Conservation (phyloP, 2,113 vertebrate species). For the Romanogobio albipinnatus region DNA sequence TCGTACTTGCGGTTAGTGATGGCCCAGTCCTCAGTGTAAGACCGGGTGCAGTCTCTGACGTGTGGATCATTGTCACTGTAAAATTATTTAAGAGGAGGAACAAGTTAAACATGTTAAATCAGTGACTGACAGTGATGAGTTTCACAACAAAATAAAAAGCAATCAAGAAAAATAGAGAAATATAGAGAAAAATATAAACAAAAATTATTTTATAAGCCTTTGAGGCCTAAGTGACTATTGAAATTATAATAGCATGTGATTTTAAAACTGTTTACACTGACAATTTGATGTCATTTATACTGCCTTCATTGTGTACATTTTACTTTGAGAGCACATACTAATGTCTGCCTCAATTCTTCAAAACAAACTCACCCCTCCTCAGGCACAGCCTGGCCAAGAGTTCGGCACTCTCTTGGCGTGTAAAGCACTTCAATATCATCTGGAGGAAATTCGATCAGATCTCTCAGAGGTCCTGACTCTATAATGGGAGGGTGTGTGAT, state of each 20-base stretch:
- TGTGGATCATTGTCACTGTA: conserved; percentile 93
- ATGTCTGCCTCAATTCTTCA: not conserved
- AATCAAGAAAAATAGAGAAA: too few relatives aligned
- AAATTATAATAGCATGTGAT: not conserved
- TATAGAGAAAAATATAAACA: not conserved
- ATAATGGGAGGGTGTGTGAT: conserved; percentile 83
- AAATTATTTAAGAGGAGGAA: not conserved
- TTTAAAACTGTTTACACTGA: not conserved
- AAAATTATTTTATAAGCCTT: not conserved
- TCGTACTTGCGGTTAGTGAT: conserved; percentile 96
- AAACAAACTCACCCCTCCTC: conserved; percentile 90
- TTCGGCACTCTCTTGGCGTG: conserved; percentile 91
- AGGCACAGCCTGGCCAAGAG: conserved; percentile 88
- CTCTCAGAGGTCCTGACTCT: conserved; percentile 90
- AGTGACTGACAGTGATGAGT: not conserved
- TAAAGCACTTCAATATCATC: conserved; percentile 95
- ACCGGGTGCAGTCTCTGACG: conserved; percentile 92
- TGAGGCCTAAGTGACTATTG: not conserved
- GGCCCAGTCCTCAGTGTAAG: conserved; percentile 98
- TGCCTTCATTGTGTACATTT: not conserved
- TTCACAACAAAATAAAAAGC: not conserved
- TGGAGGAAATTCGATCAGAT: conserved; percentile 91
- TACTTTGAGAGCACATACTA: not conserved
- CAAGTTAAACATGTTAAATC: conserved; percentile 48
- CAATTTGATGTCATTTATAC: not conserved